Percentiles rank a stretch among this genome's conserved stretches.
phyloP scores from a whole-genome alignment of 2,888 invertebrate genomes.

The Rhorus exstirpatorius region DNA sequence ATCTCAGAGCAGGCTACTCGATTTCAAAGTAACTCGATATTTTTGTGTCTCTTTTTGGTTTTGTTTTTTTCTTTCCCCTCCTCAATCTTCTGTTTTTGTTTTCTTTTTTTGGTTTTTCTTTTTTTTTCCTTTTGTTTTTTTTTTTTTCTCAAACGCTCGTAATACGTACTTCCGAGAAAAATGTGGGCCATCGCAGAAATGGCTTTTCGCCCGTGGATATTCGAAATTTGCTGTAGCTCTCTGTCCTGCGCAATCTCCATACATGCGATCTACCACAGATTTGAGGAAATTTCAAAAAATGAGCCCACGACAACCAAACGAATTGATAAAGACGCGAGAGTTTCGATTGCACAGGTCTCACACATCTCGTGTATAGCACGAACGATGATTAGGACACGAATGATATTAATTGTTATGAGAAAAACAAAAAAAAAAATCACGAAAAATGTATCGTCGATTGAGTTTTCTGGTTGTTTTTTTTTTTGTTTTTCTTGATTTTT shows the following conservation, averaged over 20 bases:
- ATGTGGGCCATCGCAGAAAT: conserved; percentile 67
- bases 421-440: conserved; percentile 18
- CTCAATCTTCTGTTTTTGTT: neutral
- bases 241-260: conserved; percentile 68
- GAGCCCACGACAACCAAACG: conserved; percentile 54
- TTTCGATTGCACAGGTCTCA: conserved; percentile 58
- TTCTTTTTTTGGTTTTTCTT: neutral
- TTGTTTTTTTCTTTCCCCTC: neutral
- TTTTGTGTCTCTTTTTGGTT: conserved; percentile 3
- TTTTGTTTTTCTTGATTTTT: neutral
- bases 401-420: conserved; percentile 17
- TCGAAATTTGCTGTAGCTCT: conserved; percentile 65
- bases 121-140: conserved; percentile 12
- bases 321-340: conserved; percentile 39
- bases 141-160: conserved; percentile 49
- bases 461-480: conserved; percentile 10
- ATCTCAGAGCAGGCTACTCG: conserved; percentile 46
- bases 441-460: conserved; percentile 25
- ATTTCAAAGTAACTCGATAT: conserved; percentile 48
- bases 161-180: conserved; percentile 69
- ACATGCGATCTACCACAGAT: conserved; percentile 69
- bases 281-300: conserved; percentile 58
- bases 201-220: conserved; percentile 64
- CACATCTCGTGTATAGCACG: conserved; percentile 38
- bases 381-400: conserved; percentile 5